phyloP scores from a whole-genome alignment of 2,113 vertebrate genomes.

The Indicator maculatus region DNA sequence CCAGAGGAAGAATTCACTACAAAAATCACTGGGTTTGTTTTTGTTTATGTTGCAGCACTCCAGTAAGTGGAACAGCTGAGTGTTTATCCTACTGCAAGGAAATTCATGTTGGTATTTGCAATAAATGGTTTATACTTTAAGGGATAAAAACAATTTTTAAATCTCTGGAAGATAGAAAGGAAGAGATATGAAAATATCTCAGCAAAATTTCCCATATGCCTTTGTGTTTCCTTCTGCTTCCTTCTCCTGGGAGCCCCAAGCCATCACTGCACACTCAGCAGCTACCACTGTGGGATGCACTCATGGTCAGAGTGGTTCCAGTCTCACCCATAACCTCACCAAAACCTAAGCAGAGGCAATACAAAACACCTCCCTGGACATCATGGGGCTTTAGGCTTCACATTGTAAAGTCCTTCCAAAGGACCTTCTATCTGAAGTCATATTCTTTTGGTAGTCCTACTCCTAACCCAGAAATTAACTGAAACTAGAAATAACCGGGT shows the following conservation, averaged over 20 bases:
- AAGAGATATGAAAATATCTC: background rate
- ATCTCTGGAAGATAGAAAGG: background rate
- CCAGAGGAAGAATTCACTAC: constrained; percentile 65
- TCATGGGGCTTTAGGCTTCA: background rate
- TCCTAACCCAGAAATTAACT: background rate
- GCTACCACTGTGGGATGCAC: accelerated
- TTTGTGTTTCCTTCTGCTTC: background rate
- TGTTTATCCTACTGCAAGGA: constrained; percentile 79
- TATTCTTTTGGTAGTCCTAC: accelerated
- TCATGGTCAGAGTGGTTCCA: background rate
- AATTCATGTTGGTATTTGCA: constrained; percentile 75
- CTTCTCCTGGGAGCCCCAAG: background rate
- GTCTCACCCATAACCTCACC: background rate
- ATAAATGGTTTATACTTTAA: constrained; percentile 67
- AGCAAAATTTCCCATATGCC: accelerated
- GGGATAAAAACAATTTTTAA: constrained; percentile 63
- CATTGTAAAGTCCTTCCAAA: background rate
- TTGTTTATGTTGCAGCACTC: constrained; percentile 74
- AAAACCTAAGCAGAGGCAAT: background rate
- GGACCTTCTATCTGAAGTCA: background rate
- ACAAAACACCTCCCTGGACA: background rate
- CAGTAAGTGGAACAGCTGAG: constrained; percentile 78
- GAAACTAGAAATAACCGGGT: background rate
- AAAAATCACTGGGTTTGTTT: constrained; percentile 73
- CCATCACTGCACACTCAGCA: accelerated